Base-by-base conservation (phyloP, 2,797 vertebrate species). In the Enteromius treurensis region DNA sequence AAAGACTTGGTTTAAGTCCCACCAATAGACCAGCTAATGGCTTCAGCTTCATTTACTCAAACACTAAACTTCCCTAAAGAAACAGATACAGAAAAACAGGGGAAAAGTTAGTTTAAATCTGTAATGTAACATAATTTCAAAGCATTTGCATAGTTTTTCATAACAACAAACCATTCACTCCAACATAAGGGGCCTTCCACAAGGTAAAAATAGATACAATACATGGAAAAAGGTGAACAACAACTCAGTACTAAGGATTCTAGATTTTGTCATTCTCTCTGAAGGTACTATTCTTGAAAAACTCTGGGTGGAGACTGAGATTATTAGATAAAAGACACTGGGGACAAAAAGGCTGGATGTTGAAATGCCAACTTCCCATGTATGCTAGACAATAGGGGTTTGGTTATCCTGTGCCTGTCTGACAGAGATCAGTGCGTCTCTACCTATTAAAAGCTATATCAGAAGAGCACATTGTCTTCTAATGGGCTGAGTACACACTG, bases 11-110 rank as follows among this genome's bases (percentile, higher is more conserved):
- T 53, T 75, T 67, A 42, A 90, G 90, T 92, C 89, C 89, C 82
- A 90, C 85, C 85, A 90, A 84, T 84, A 89, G 86, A 81, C 85
- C 85, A 88, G 88, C 88, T 86, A 88, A 85, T 84, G 88, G 89
- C 77, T 85, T 58, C 58, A 73, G 37, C 77, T 73, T 73, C 45
- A 60, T 40, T 45, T 85, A 79, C 65, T 23, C 42, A 14, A 84
- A 60, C 74, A 47, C 82, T 64, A 95, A 68, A 95, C 94, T 89
- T 95, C 94, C 90, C 94, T 95, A 45, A 79, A 13, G n/a, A 83
- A 80, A 79, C 0, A 17, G 32, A 80, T 79, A 34, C 74, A 9
- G 68, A 0, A 86, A n/a, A 64, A 42, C 7, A 42, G 65, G 42
- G 60, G 5, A 45, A 65, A 51, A 13, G 32, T 85, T 32, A 80